Evolutionary conservation across 2,113 vertebrate genomes (phyloP).

Genomic region (Anser brachyrhynchus): DNA sequence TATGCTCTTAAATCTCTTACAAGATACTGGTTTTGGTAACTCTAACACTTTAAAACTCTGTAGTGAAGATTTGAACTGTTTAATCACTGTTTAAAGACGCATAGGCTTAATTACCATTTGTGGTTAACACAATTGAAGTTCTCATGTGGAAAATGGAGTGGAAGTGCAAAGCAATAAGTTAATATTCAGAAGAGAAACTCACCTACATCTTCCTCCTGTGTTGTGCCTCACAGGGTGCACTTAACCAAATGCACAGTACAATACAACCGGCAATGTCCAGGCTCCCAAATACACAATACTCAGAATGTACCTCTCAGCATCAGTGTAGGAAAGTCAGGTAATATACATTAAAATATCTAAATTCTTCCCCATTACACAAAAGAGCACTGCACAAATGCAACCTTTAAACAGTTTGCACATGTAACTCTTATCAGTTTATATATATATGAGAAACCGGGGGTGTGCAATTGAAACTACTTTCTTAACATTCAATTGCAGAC

Average conservation of each 20-base stretch:
- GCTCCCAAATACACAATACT: not conserved
- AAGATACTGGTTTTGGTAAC: not conserved
- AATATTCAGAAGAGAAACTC: not conserved
- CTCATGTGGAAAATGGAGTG: not conserved
- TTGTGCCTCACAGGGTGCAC: not conserved
- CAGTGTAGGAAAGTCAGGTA: not conserved
- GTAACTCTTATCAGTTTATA: not conserved
- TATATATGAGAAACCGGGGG: not conserved
- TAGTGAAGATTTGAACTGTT: not conserved
- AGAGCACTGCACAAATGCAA: accelerated
- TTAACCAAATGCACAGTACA: not conserved
- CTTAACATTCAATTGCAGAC: not conserved
- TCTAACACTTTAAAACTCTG: not conserved
- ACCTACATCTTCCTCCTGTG: not conserved
- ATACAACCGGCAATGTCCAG: not conserved
- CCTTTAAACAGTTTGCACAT: not conserved
- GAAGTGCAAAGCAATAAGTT: not conserved
- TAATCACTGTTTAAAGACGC: not conserved
- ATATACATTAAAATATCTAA: not conserved
- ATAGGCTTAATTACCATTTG: not conserved
- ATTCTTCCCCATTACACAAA: not conserved
- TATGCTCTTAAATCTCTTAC: not conserved
- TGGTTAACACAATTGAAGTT: not conserved
- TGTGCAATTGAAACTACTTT: not conserved
- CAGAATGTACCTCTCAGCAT: accelerated